phyloP scores from a whole-genome alignment of 2,888 invertebrate genomes.

The Eremobia ochroleuca region DNA sequence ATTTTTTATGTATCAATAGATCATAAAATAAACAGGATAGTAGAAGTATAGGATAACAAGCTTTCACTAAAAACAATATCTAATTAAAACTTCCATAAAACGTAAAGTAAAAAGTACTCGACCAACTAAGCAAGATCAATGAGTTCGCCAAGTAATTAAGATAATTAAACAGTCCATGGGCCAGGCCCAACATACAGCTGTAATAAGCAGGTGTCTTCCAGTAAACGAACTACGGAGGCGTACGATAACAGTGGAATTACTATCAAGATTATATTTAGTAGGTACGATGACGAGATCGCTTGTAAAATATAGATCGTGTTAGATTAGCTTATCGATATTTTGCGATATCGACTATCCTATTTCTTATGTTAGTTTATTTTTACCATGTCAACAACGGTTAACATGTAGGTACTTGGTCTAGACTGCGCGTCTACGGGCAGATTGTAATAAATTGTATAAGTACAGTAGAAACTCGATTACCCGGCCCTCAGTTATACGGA shows the following conservation, averaged over 20 bases:
- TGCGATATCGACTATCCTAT: conserved; percentile 27
- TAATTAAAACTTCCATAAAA: conserved; percentile 30
- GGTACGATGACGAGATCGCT: conserved; percentile 37
- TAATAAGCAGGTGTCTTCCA: conserved; percentile 72
- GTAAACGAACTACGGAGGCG: conserved; percentile 30
- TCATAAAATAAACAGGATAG: conserved; percentile 1
- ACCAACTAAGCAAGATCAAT: conserved; percentile 50
- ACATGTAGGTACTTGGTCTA: conserved; percentile 35
- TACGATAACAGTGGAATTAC: conserved; percentile 50
- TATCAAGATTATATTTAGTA: conserved; percentile 50
- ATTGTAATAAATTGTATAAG: neutral
- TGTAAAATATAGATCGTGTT: conserved; percentile 59
- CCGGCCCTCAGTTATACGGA: too few relatives aligned
- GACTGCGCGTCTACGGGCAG: conserved; percentile 25
- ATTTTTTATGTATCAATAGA: neutral
- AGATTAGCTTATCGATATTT: conserved; percentile 47
- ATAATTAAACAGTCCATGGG: conserved; percentile 73
- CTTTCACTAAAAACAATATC: conserved; percentile 8
- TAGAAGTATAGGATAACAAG: neutral
- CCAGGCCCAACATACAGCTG: conserved; percentile 71
- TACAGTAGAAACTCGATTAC: too few relatives aligned
- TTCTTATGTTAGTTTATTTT: conserved; percentile 31
- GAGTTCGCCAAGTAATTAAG: conserved; percentile 69
- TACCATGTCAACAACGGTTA: conserved; percentile 32
- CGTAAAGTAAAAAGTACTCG: conserved; percentile 25